Conservation (phyloP, 2,888 invertebrate species). For the Drosophila tripunctata region DNA sequence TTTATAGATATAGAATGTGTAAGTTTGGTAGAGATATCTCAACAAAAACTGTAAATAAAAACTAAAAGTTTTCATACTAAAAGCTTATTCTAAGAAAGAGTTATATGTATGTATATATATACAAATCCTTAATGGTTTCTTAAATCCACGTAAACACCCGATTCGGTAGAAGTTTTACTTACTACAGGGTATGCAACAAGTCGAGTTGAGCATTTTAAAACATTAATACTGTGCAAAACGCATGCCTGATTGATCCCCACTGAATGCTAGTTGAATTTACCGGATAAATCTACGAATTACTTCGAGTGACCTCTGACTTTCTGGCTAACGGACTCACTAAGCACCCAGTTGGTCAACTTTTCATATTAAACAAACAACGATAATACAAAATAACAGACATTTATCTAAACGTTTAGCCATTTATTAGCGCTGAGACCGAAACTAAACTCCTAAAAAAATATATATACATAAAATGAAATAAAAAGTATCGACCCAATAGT, state of each 20-base stretch:
- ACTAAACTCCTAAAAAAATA: conserved; percentile 12
- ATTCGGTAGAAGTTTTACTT: too few species aligned
- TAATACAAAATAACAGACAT: conserved; percentile 70
- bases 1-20: too few species aligned
- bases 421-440: conserved; percentile 52
- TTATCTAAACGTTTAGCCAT: conserved; percentile 72
- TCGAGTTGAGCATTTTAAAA: background rate
- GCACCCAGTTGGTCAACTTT: conserved; percentile 49
- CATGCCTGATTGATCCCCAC: conserved; percentile 42
- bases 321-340: background rate
- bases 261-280: conserved; percentile 22
- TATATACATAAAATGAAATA: conserved; percentile 26
- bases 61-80: too few species aligned
- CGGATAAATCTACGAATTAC: conserved; percentile 45
- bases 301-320: conserved; percentile 40
- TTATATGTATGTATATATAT: too few species aligned
- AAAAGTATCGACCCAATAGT: conserved; percentile 57
- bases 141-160: too few species aligned
- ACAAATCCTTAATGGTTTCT: too few species aligned
- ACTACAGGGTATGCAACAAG: conserved; percentile 1
- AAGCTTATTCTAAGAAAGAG: too few species aligned
- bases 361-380: conserved; percentile 69
- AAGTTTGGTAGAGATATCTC: too few species aligned
- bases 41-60: too few species aligned
- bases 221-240: conserved; percentile 4